phyloP scores from a whole-genome alignment of 1,140 invertebrate genomes.

The Cephus cinctus region DNA sequence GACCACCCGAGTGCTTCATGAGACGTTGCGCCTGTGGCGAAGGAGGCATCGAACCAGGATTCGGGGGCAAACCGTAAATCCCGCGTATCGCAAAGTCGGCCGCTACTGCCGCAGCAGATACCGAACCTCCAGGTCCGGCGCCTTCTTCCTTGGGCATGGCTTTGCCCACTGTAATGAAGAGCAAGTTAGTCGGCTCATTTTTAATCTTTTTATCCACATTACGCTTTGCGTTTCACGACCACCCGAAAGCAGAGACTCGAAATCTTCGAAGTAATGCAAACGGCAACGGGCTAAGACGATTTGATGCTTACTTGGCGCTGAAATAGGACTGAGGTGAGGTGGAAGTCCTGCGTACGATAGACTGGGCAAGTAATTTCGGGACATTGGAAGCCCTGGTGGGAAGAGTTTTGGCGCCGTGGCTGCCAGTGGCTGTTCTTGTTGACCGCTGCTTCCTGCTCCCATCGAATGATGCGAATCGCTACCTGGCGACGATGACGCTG shows the following conservation, averaged over 20 bases:
- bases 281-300: too few relatives aligned
- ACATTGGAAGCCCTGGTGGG: conserved; percentile 58
- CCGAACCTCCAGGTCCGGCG: conserved; percentile 39
- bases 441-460: conserved; percentile 49
- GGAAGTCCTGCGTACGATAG: conserved; percentile 61
- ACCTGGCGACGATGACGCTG: conserved; percentile 40
- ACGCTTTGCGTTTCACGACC: too few relatives aligned
- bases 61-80: conserved; percentile 46
- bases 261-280: too few relatives aligned
- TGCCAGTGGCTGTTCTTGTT: conserved; percentile 60
- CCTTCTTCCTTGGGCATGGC: conserved; percentile 47
- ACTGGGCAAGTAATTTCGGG: conserved; percentile 58
- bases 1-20: conserved; percentile 41
- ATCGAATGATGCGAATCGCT: conserved; percentile 54
- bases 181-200: too few relatives aligned
- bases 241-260: too few relatives aligned
- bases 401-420: conserved; percentile 62
- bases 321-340: conserved; percentile 54
- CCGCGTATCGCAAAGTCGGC: conserved; percentile 53
- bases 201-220: too few relatives aligned
- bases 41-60: conserved; percentile 43
- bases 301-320: conserved; percentile 49
- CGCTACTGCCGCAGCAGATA: conserved; percentile 39
- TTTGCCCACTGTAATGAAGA: conserved; percentile 42
- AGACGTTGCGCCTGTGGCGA: conserved; percentile 48